These are phyloP conservation scores for Acrocephalus scirpaceus DNA, from an alignment of 2,797 vertebrate species.

Conservation along the genomic window DNA sequence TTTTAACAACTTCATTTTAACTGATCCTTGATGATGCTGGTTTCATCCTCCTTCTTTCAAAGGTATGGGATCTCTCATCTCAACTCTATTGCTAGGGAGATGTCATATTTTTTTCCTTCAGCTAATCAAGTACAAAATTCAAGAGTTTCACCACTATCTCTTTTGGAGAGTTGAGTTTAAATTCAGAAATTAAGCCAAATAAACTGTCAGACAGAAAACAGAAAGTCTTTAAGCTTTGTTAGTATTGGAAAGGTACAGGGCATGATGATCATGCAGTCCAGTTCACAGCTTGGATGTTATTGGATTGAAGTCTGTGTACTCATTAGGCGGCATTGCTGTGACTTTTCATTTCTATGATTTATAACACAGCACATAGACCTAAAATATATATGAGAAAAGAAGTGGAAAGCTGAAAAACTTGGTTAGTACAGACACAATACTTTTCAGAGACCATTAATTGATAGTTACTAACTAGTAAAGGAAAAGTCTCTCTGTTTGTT, in stretches of 20 bases:
- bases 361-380: not conserved
- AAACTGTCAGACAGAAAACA: not conserved
- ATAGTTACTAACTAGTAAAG: not conserved
- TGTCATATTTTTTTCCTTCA: not conserved
- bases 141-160: not conserved
- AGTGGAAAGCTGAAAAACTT: not conserved
- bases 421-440: not conserved
- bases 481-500: not conserved
- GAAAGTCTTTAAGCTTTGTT: not conserved
- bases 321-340: rapidly evolving
- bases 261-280: rapidly evolving
- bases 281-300: not conserved
- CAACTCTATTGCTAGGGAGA: not conserved
- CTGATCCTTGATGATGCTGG: not conserved
- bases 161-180: not conserved
- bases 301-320: not conserved
- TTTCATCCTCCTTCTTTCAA: not conserved
- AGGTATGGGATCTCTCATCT: not conserved
- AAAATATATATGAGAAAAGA: not conserved
- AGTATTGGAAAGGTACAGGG: not conserved
- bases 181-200: not conserved
- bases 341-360: not conserved
- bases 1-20: not conserved
- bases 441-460: not conserved
- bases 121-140: not conserved